Conservation (phyloP, 1,140 invertebrate species). For the Anthonomus grandis region DNA sequence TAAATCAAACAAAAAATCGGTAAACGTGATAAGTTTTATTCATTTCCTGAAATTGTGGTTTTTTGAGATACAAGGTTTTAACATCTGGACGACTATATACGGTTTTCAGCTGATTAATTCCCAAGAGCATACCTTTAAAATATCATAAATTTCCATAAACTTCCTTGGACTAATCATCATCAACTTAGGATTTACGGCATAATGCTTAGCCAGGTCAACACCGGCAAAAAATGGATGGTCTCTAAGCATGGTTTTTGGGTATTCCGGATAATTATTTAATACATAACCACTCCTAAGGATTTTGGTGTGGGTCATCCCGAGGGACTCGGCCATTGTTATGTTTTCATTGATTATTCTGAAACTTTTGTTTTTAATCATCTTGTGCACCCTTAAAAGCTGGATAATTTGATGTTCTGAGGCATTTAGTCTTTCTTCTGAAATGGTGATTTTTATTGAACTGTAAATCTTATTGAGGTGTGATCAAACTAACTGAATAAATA, state of each 20-base stretch:
- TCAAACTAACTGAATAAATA: too few relatives aligned
- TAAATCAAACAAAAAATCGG: too few relatives aligned
- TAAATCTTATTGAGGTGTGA: constrained; percentile 21
- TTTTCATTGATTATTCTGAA: constrained; percentile 51
- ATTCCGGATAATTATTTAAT: constrained; percentile 49
- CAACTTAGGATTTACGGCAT: constrained; percentile 51
- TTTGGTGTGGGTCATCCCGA: constrained; percentile 42
- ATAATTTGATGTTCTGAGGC: constrained; percentile 49
- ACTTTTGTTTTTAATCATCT: constrained; percentile 51
- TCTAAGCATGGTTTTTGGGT: constrained; percentile 50
- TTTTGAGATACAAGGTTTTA: too few relatives aligned
- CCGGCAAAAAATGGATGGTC: constrained; percentile 48
- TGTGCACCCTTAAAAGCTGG: constrained; percentile 49
- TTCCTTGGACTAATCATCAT: constrained; percentile 47
- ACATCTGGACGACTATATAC: too few relatives aligned
- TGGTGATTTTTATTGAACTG: constrained; percentile 11
- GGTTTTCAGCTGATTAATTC: too few relatives aligned
- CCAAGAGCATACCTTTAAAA: constrained; percentile 43
- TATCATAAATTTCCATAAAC: constrained; percentile 48
- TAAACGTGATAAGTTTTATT: too few relatives aligned
- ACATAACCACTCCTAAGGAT: constrained; percentile 53
- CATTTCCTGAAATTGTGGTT: too few relatives aligned
- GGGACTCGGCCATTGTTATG: constrained; percentile 47
- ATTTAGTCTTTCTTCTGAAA: constrained; percentile 49
- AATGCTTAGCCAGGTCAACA: constrained; percentile 50